Evolutionary conservation across 2,113 vertebrate genomes (phyloP), one percentile per base, ranked within the genome.

Genomic region (Nothocercus nigrocapillus): DNA sequence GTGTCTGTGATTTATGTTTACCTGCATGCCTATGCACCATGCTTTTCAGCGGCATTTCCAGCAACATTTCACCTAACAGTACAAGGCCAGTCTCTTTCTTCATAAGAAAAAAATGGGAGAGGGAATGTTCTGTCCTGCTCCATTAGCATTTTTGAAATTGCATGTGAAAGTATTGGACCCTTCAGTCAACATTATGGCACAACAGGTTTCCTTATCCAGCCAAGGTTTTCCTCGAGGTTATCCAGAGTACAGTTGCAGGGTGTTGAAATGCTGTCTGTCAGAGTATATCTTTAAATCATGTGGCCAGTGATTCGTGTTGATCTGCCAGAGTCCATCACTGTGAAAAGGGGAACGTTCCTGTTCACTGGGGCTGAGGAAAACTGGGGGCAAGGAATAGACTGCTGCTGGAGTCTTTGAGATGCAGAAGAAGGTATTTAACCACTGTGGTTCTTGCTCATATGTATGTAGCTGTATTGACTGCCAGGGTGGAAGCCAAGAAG

Each of bases 1-100:
- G 58, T 84, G 44, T 74, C 36, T 9, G 2, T 36, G 12, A 61
- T 90, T 89, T 91, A 16, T 64, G 64, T 90, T 94, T 93, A 92
- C 82, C 81, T 95, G 67, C 83, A 49, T 92, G 47, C 28, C 63
- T 81, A 70, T 82, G 22, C 27, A 30, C 79, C 67, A 15, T 51
- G 68, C 64, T 95, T 51, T 69, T 68, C 49, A 90, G 72, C 36
- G 67, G 36, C 40, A 81, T 45, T 20, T 92, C 51, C 27, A 30
- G 20, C 90, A 94, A 96, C 90, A 47, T 51, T 68, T 73, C 53
- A 91, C 69, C n/a, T 85, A 75, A 83, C 51, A 63, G 36, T 79
- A 61, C 28, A 78, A 90, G 27, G 18, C 28, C 38, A 76, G 20
- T 5, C 2, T 9, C 19, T 61, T 85, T 70, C 68, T 84, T 2